Evolutionary conservation across 2,113 vertebrate species (phyloP).

Genomic region (Rhinoptilus africanus): DNA sequence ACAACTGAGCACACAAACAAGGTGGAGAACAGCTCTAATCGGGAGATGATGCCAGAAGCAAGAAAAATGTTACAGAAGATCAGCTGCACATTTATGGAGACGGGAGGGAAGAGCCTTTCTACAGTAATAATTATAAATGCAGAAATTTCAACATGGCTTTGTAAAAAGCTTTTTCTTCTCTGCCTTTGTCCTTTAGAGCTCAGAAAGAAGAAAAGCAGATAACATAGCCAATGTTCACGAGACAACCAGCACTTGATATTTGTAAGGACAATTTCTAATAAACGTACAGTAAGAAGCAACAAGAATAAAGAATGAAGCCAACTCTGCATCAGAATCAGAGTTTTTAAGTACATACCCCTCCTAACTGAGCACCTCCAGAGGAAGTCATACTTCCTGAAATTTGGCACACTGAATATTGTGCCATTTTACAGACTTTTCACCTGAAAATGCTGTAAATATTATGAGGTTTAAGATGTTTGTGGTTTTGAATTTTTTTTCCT

Average conservation of each 20-base stretch:
- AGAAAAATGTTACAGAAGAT: background rate
- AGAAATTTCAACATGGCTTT: background rate
- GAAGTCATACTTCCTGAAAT: background rate
- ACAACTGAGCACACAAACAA: background rate
- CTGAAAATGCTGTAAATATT: background rate
- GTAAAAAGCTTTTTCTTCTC: background rate
- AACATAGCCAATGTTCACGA: background rate
- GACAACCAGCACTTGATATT: background rate
- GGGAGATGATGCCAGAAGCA: background rate
- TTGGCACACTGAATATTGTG: background rate
- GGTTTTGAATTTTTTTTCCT: background rate
- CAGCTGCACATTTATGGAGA: background rate
- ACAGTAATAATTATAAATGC: background rate
- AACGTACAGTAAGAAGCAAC: background rate
- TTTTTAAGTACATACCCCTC: background rate
- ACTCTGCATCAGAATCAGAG: background rate
- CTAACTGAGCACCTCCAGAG: background rate
- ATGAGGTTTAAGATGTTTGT: background rate
- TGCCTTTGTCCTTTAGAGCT: background rate
- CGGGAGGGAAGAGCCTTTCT: background rate
- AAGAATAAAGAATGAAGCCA: background rate
- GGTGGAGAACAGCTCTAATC: background rate
- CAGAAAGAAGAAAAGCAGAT: background rate
- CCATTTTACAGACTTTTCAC: background rate
- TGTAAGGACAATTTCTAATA: background rate